Conservation (phyloP, 2,113 vertebrate genomes). For the Serilophus lunatus region DNA sequence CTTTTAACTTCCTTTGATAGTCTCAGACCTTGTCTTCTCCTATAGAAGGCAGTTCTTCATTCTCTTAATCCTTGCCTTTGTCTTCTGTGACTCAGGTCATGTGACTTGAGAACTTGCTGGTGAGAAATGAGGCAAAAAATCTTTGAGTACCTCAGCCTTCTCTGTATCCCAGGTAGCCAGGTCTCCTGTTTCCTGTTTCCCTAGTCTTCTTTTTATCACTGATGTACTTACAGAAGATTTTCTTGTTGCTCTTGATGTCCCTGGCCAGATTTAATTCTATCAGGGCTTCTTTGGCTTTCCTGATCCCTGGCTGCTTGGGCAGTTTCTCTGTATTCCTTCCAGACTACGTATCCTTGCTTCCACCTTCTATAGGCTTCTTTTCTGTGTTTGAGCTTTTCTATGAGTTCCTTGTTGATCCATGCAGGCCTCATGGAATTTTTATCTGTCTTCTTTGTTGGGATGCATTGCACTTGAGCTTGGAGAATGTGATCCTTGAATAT, state of each 20-base stretch:
- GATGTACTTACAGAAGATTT: background rate
- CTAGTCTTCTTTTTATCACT: background rate
- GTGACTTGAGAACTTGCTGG: background rate
- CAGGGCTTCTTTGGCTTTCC: background rate
- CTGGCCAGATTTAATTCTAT: background rate
- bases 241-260: background rate
- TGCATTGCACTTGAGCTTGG: background rate
- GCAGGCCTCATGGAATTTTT: background rate
- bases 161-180: background rate
- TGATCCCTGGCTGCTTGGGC: background rate
- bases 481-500: background rate
- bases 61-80: background rate
- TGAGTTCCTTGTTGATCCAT: background rate
- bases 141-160: background rate
- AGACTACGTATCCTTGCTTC: background rate
- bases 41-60: background rate
- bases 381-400: background rate
- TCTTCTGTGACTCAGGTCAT: background rate
- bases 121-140: background rate
- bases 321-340: background rate
- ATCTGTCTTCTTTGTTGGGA: background rate
- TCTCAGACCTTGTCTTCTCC: background rate
- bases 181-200: background rate
- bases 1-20: background rate
- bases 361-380: background rate